Percentiles rank a stretch among this genome's conserved stretches.
Conservation (phyloP, 2,797 vertebrate species). For the Microtus obscurus region DNA sequence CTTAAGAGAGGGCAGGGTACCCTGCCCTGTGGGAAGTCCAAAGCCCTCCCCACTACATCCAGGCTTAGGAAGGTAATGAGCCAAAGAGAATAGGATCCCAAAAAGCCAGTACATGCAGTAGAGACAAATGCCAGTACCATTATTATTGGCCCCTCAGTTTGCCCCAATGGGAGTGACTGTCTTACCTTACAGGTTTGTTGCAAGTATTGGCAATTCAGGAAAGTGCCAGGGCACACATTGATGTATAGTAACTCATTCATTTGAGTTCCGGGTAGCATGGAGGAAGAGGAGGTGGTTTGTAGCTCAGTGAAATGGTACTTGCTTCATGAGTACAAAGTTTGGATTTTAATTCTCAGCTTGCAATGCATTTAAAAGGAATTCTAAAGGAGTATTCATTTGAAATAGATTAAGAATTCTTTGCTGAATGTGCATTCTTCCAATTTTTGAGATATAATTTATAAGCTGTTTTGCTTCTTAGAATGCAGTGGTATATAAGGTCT, state of each 20-base stretch:
- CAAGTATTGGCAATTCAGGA: background rate
- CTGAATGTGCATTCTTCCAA: background rate
- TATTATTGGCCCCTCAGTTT: too few species aligned
- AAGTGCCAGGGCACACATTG: background rate
- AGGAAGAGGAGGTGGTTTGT: background rate
- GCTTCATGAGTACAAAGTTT: background rate
- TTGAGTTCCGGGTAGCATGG: background rate
- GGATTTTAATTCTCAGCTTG: background rate
- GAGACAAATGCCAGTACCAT: too few species aligned
- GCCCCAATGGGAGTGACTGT: background rate
- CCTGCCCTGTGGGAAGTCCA: too few species aligned
- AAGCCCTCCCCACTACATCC: too few species aligned
- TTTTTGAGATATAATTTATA: background rate
- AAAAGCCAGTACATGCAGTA: too few species aligned
- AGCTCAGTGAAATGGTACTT: background rate
- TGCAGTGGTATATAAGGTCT: background rate
- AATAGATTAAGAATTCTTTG: background rate
- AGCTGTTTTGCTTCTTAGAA: background rate
- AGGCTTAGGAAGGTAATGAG: too few species aligned
- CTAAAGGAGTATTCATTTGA: background rate
- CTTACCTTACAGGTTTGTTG: background rate
- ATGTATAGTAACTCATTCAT: background rate
- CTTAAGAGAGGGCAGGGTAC: too few species aligned
- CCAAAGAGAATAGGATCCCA: too few species aligned
- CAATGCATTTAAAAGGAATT: background rate